phyloP scores from a whole-genome alignment of 2,797 vertebrate genomes.

The Eospalax fontanierii region DNA sequence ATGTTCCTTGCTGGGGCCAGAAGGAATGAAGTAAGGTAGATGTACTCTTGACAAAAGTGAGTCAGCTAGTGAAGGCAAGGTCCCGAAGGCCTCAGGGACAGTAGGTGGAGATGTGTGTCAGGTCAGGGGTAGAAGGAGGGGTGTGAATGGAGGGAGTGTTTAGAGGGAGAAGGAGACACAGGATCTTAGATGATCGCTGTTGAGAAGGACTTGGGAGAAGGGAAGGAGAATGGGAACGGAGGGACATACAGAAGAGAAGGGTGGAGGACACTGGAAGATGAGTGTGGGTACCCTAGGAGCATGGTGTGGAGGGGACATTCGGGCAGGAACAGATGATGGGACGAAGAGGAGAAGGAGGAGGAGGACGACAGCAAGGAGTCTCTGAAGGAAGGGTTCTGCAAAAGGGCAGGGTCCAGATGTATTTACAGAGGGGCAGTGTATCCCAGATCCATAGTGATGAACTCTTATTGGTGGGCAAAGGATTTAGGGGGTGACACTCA shows the following conservation, averaged over 20 bases:
- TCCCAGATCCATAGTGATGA: background rate
- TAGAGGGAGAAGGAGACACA: background rate
- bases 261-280: background rate
- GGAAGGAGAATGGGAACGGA: background rate
- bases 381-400: background rate
- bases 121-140: background rate
- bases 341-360: background rate
- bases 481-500: background rate
- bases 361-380: background rate
- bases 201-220: background rate
- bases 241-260: background rate
- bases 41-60: conserved; percentile 32
- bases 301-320: no score
- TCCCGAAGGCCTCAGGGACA: background rate
- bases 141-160: background rate
- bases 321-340: background rate
- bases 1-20: background rate
- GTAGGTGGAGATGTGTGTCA: no score
- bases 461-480: background rate
- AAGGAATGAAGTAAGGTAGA: conserved; percentile 9
- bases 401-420: background rate
- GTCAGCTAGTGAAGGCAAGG: background rate
- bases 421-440: background rate
- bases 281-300: background rate
- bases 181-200: background rate